A percentile compares a stretch with the other conserved stretches of the same genome.
phyloP scores from a whole-genome alignment of 2,888 invertebrate species.

The Timema cristinae region DNA sequence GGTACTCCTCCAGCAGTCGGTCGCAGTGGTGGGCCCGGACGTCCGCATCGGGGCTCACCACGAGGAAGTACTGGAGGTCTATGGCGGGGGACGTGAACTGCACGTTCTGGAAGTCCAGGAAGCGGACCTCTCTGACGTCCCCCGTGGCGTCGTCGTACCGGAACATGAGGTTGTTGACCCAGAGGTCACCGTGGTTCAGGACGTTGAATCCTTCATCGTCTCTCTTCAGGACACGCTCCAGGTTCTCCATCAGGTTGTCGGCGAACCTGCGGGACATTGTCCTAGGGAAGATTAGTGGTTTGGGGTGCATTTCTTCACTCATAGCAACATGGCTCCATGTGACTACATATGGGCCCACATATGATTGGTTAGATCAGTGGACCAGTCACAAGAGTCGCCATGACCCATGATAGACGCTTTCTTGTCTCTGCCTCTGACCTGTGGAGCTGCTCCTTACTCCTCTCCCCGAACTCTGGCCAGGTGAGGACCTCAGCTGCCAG shows the following conservation, averaged over 20 bases:
- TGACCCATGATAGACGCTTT: no score
- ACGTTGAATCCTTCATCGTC: constrained; percentile 13
- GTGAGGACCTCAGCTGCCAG: background rate
- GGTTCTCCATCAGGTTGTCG: constrained; percentile 11
- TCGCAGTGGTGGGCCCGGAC: constrained; percentile 19
- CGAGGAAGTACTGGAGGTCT: constrained; percentile 29
- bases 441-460: background rate
- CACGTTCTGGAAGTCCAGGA: constrained; percentile 29
- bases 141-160: constrained; percentile 11
- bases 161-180: constrained; percentile 31
- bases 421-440: no score
- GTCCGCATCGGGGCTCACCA: constrained; percentile 20
- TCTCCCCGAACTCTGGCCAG: constrained; percentile 10
- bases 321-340: no score
- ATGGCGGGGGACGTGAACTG: constrained; percentile 25
- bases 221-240: constrained; percentile 8
- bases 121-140: constrained; percentile 19
- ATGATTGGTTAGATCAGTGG: no score
- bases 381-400: no score
- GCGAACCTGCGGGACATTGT: background rate
- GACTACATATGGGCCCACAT: no score
- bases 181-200: constrained; percentile 30
- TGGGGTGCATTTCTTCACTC: no score
- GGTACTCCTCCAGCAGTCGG: constrained; percentile 24
- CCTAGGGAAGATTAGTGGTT: background rate